phyloP scores from a whole-genome alignment of 2,888 invertebrate genomes.

The Synanthedon vespiformis region DNA sequence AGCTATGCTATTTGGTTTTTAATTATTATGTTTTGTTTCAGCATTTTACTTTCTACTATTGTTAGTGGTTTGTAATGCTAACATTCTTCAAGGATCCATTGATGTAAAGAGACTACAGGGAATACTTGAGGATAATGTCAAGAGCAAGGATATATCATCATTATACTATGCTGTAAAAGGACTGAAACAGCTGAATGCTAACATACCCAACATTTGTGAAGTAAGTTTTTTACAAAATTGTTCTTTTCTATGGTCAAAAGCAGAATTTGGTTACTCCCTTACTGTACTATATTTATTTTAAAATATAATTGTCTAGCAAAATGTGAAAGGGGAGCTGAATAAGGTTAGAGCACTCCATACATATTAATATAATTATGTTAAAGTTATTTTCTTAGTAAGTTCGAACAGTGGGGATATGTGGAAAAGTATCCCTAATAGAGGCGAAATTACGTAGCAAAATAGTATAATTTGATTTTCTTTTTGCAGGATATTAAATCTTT shows the following conservation, averaged over 20 bases:
- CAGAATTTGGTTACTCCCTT: neutral
- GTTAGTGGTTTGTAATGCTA: slow-evolving; percentile 33
- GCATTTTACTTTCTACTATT: slow-evolving; percentile 26
- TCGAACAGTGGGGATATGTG: too few species aligned
- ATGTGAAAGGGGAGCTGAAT: neutral
- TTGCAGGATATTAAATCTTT: slow-evolving; percentile 38
- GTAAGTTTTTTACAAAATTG: slow-evolving; percentile 38
- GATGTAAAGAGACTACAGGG: slow-evolving; percentile 48
- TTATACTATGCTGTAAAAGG: slow-evolving; percentile 82
- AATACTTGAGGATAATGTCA: slow-evolving; percentile 56
- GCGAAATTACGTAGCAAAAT: too few species aligned
- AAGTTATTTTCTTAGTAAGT: neutral
- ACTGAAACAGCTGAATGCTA: slow-evolving; percentile 74
- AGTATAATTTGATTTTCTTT: neutral
- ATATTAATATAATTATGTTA: neutral
- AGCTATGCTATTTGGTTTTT: too few species aligned
- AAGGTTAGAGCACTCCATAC: too few species aligned
- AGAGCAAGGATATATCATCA: slow-evolving; percentile 73
- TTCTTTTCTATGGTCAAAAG: too few species aligned
- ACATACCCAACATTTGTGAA: slow-evolving; percentile 71
- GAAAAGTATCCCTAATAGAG: too few species aligned
- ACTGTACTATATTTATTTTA: neutral
- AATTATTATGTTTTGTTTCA: slow-evolving; percentile 14
- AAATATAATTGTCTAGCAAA: neutral
- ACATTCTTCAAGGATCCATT: slow-evolving; percentile 46